Percentiles rank a stretch among this genome's conserved stretches.
phyloP scores from a whole-genome alignment of 2,888 invertebrate species.

The Ophioninae sp. region DNA sequence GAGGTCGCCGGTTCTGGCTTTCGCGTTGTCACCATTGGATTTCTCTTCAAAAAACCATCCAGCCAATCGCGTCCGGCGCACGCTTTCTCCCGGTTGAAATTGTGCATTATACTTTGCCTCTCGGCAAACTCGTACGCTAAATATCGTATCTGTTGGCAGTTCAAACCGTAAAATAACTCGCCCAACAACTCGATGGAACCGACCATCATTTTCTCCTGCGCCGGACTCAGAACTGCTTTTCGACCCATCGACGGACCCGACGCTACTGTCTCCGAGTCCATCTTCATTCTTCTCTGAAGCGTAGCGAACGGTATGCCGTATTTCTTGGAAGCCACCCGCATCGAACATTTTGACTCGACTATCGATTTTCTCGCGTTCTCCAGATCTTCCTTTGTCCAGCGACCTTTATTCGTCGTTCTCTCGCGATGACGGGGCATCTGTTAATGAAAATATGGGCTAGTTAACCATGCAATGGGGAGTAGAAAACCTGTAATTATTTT shows the following conservation, averaged over 20 bases:
- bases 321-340: conserved; percentile 56
- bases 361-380: conserved; percentile 53
- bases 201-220: conserved; percentile 65
- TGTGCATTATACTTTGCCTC: conserved; percentile 66
- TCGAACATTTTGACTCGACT: conserved; percentile 46
- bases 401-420: conserved; percentile 58
- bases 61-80: conserved; percentile 71
- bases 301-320: conserved; percentile 64
- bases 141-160: conserved; percentile 64
- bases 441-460: not conserved
- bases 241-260: conserved; percentile 60
- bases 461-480: not conserved
- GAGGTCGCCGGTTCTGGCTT: conserved; percentile 53
- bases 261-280: conserved; percentile 40
- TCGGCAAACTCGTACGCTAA: conserved; percentile 67
- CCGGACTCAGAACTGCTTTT: conserved; percentile 63
- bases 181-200: conserved; percentile 63
- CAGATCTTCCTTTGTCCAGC: conserved; percentile 61
- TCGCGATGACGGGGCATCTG: conserved; percentile 59
- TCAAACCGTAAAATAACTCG: conserved; percentile 67
- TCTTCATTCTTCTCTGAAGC: conserved; percentile 62
- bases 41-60: conserved; percentile 67
- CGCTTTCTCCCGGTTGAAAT: conserved; percentile 65
- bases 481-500: not conserved
- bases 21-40: conserved; percentile 55